phyloP scores from a whole-genome alignment of 1,140 invertebrate genomes.

The Bursaphelenchus mucronatus region DNA sequence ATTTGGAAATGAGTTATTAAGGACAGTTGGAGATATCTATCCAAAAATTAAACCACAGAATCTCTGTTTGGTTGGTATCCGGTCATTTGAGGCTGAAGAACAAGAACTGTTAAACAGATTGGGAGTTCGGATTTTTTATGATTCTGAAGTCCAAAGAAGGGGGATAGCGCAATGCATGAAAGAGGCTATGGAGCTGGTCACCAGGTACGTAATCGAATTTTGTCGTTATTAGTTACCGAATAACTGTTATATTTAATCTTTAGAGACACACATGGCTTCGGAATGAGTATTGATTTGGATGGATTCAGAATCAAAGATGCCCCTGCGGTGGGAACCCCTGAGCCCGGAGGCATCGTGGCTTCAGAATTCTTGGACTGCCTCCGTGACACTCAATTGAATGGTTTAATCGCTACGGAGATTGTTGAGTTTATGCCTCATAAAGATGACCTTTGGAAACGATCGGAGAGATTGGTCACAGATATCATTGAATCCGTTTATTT shows the following conservation, averaged over 20 bases:
- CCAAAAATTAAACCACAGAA: constrained; percentile 51
- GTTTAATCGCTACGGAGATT: constrained; percentile 48
- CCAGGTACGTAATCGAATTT: constrained; percentile 2
- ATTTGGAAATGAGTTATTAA: constrained; percentile 39
- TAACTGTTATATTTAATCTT: too few relatives aligned
- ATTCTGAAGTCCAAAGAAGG: constrained; percentile 40
- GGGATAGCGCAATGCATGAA: constrained; percentile 45
- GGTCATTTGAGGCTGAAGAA: constrained; percentile 45
- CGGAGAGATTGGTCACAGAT: constrained; percentile 19
- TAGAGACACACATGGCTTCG: constrained; percentile 46
- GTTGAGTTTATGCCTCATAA: constrained; percentile 50
- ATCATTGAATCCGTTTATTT: constrained; percentile 27
- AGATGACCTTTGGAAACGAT: constrained; percentile 35
- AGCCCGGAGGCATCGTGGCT: constrained; percentile 45
- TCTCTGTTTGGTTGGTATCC: constrained; percentile 46
- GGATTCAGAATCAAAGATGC: constrained; percentile 50
- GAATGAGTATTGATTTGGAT: constrained; percentile 50
- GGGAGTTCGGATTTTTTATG: constrained; percentile 48
- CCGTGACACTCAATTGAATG: constrained; percentile 31
- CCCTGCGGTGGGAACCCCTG: constrained; percentile 53
- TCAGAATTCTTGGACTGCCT: constrained; percentile 46
- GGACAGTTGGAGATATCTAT: constrained; percentile 35
- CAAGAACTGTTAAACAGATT: constrained; percentile 46
- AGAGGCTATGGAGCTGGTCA: constrained; percentile 40
- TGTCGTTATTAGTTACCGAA: constrained; percentile 17